Evolutionary conservation across 2,113 vertebrate genomes (phyloP).

Genomic region (Podocnemis expansa): DNA sequence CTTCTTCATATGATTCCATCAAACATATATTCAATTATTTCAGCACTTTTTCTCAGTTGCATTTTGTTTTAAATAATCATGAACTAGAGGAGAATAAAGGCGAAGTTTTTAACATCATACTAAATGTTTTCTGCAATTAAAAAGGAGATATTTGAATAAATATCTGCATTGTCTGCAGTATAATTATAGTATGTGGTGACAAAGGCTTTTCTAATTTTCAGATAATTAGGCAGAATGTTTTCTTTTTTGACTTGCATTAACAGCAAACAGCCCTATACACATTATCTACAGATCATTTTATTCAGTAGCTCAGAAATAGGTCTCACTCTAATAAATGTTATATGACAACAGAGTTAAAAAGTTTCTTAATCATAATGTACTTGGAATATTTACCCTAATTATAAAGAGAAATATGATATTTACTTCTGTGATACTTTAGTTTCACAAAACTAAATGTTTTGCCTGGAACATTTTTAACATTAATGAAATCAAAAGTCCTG

Average conservation of each 20-base stretch:
- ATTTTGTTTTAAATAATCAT: not conserved
- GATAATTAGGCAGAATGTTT: not conserved
- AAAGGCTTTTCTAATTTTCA: not conserved
- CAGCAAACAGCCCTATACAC: not conserved
- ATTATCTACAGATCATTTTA: not conserved
- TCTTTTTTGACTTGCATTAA: not conserved
- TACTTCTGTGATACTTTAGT: constrained; percentile 1
- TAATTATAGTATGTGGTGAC: not conserved
- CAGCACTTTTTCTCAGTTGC: not conserved
- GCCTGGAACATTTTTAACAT: not conserved
- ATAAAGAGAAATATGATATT: not conserved
- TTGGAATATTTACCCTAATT: not conserved
- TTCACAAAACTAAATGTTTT: not conserved
- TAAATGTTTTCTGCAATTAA: not conserved
- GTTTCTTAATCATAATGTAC: not conserved
- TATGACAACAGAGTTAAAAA: not conserved
- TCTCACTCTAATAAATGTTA: not conserved
- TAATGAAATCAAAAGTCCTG: constrained; percentile 4
- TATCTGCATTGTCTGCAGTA: not conserved
- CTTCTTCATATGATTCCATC: not conserved
- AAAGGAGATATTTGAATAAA: not conserved
- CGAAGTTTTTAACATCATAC: not conserved
- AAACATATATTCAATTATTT: not conserved
- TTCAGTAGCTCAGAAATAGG: not conserved
- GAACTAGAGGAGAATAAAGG: not conserved